Base-by-base conservation (phyloP, 2,113 vertebrate genomes). In the Onychostoma macrolepis region DNA sequence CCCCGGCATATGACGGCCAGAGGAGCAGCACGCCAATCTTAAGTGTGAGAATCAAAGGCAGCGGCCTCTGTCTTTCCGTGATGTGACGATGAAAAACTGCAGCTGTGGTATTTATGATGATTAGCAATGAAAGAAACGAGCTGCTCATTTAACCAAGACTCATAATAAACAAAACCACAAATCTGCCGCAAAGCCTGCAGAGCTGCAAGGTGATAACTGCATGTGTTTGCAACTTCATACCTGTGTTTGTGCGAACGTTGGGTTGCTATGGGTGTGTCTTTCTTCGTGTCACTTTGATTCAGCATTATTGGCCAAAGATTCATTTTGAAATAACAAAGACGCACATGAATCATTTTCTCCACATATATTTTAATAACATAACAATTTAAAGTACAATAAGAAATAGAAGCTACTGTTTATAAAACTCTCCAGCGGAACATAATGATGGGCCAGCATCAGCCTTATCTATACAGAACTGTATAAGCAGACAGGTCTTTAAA, bases 391-490 rank as follows among this genome's bases (percentile, higher is more conserved):
- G 97, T 98, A 99, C 95, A 96, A 96, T 98, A 97, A 96, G 97
- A 99, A 98, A 97, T 97, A 97, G 93, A 98, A 96, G 96, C 96
- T 98, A 98, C 97, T 95, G 96, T 97, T 97, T 99, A 99, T 98
- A 98, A 99, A 97, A 96, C 96, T 98, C 97, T 97, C 96, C 97
- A 98, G 97, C 96, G 96, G 97, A 96, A 97, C 96, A 96, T 97
- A 98, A 97, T 97, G 98, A 99, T 99, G 98, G 97, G 96, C 98
- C 98, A 99, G 98, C 98, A 99, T 98, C 98, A 99, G 97, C 97
- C 96, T 95, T 93, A 93, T 93, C 88, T 89, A 90, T 91, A 91
- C 87, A 89, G 50, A 90, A 90, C 90, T 79, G 79, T 88, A 89
- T 86, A 89, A 92, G 93, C 94, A 96, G 94, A 96, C 95, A 96